phyloP scores from a whole-genome alignment of 2,888 invertebrate species.

The Spisula solida region DNA sequence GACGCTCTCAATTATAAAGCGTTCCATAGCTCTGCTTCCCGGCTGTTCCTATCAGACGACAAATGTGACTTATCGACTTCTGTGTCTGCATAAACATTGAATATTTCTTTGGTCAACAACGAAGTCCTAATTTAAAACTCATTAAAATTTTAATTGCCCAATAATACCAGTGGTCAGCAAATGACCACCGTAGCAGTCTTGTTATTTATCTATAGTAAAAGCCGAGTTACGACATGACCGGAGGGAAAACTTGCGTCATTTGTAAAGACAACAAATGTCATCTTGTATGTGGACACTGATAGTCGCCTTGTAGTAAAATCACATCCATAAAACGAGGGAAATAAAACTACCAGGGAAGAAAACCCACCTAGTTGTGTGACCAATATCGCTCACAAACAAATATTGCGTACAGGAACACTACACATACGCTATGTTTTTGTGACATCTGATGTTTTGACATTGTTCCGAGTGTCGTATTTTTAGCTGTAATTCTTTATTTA shows the following conservation, averaged over 20 bases:
- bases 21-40: neutral
- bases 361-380: neutral
- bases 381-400: neutral
- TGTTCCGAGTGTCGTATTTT: too few relatives aligned
- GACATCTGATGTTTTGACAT: too few relatives aligned
- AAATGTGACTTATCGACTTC: neutral
- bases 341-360: neutral
- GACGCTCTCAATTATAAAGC: neutral
- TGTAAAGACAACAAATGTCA: conserved; percentile 31
- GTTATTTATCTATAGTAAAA: conserved; percentile 53
- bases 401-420: too few relatives aligned
- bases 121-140: conserved; percentile 58
- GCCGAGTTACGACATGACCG: conserved; percentile 37
- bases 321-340: conserved; percentile 6
- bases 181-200: conserved; percentile 39
- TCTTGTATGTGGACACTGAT: conserved; percentile 9
- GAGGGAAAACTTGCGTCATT: conserved; percentile 36
- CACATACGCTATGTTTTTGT: too few relatives aligned
- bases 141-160: conserved; percentile 57
- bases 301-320: conserved; percentile 26
- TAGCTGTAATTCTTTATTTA: too few relatives aligned
- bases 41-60: neutral
- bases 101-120: conserved; percentile 24
- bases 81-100: conserved; percentile 13
- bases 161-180: conserved; percentile 52